Conservation (phyloP, 2,797 vertebrate genomes). For the Leptodactylus fallax region DNA sequence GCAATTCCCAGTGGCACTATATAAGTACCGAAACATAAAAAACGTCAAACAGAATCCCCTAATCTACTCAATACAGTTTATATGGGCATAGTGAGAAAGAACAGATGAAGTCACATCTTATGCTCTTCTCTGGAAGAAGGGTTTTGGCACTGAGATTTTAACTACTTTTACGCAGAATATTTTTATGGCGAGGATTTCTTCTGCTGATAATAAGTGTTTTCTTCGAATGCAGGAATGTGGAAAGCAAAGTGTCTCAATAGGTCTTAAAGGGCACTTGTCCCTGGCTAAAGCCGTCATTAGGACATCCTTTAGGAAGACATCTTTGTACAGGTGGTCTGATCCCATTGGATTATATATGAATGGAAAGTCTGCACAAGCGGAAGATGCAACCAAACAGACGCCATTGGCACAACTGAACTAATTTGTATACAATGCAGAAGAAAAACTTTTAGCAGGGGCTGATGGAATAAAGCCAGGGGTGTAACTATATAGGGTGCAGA, state of each 20-base stretch:
- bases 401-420: not conserved
- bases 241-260: not conserved
- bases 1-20: slow-evolving; percentile 24
- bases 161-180: not conserved
- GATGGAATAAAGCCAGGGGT: too few species aligned
- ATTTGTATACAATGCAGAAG: too few species aligned
- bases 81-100: slow-evolving; percentile 41
- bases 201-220: not conserved
- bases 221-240: not conserved
- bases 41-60: slow-evolving; percentile 50
- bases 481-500: too few species aligned
- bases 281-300: not conserved
- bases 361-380: too few species aligned
- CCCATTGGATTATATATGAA: too few species aligned
- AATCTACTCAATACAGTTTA: slow-evolving; percentile 38
- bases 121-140: slow-evolving; percentile 7
- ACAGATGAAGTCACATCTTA: slow-evolving; percentile 42
- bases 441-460: not conserved
- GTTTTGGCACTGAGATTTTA: slow-evolving; percentile 20
- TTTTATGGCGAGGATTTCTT: not conserved
- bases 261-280: not conserved
- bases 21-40: slow-evolving; percentile 6
- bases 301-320: not conserved
- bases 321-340: too few species aligned
- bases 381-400: not conserved